Evolutionary conservation across 2,113 vertebrate genomes (phyloP).

Genomic region (Pelodiscus sinensis): DNA sequence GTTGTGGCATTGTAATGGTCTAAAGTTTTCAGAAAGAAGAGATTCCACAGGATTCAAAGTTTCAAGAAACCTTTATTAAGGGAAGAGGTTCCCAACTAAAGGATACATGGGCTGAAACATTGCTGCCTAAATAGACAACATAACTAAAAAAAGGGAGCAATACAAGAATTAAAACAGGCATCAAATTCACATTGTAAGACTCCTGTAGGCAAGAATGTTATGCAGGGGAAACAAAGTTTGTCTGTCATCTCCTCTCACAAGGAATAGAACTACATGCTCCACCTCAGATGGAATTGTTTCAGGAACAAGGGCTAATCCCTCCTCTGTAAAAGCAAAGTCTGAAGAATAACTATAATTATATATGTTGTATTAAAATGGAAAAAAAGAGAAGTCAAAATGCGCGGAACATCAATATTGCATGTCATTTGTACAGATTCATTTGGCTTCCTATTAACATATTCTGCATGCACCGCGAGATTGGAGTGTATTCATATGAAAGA

Average conservation of each 20-base stretch:
- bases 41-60: neutral
- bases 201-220: too few relatives aligned
- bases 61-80: neutral
- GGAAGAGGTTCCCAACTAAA: conserved; percentile 3
- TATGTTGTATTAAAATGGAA: neutral
- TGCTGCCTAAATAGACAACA: neutral
- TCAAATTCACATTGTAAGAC: neutral
- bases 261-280: neutral
- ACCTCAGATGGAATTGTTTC: neutral
- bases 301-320: neutral
- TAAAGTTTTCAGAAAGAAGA: neutral
- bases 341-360: neutral
- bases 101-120: neutral
- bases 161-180: neutral
- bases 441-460: neutral
- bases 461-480: neutral
- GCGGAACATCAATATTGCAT: neutral
- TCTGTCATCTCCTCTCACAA: neutral
- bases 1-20: neutral
- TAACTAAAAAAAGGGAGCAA: neutral
- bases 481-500: neutral
- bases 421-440: neutral
- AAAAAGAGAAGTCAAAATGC: neutral
- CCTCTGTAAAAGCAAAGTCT: neutral
- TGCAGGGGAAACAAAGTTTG: neutral